Conservation (phyloP, 1,140 invertebrate species). For the Cecropterus lyciades region DNA sequence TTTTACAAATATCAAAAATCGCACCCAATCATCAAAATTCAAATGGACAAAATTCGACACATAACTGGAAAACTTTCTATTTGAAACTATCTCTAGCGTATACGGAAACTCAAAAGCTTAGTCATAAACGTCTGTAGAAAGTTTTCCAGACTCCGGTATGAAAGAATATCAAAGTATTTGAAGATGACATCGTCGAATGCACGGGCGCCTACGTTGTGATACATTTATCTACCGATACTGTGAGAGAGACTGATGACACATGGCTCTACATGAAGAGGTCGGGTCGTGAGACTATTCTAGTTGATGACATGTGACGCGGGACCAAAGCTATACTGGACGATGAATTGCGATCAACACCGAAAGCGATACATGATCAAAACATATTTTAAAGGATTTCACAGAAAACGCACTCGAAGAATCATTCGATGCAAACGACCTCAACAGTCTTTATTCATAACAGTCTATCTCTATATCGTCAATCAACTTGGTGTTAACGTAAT, state of each 20-base stretch:
- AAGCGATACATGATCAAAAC: conserved; percentile 77
- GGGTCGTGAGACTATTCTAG: conserved; percentile 72
- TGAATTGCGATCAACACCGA: conserved; percentile 75
- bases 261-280: conserved; percentile 76
- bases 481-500: conserved; percentile 64
- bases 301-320: conserved; percentile 68
- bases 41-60: conserved; percentile 55
- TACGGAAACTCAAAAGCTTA: conserved; percentile 52
- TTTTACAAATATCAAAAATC: conserved; percentile 48
- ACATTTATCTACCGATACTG: conserved; percentile 81
- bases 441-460: conserved; percentile 77
- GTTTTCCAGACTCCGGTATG: conserved; percentile 66
- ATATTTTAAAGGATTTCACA: conserved; percentile 55
- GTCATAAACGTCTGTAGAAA: conserved; percentile 63
- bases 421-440: conserved; percentile 76
- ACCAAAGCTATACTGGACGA: conserved; percentile 68
- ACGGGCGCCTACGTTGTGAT: conserved; percentile 83
- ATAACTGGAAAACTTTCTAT: conserved; percentile 79
- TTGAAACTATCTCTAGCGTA: conserved; percentile 58
- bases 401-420: conserved; percentile 63
- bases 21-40: conserved; percentile 36
- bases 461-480: conserved; percentile 62
- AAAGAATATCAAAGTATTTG: conserved; percentile 57
- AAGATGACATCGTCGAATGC: conserved; percentile 57
- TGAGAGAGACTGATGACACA: conserved; percentile 73